Evolutionary conservation across 1,140 invertebrate genomes (phyloP), one percentile per base, ranked within the genome.

Genomic region (Drosophila bipectinata): DNA sequence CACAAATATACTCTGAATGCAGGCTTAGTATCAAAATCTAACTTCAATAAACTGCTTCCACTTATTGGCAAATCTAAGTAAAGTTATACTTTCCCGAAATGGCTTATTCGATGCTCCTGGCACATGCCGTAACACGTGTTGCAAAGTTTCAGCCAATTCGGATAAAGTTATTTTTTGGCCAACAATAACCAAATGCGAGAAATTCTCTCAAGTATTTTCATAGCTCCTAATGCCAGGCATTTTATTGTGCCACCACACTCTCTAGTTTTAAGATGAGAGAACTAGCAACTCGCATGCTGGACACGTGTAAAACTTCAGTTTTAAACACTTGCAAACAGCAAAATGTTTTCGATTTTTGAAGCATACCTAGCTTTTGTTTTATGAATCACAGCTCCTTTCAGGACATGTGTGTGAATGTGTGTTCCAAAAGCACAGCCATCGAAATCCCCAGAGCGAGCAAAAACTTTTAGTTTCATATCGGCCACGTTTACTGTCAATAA

Each of bases 401-500:
- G 3, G 1, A 21, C n/a, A 9, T 30, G 14, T 52, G 49, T 52
- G 26, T 18, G 49, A 39, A 18, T 62, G 59, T 54, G 49, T 54
- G 51, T 5, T 52, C 26, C n/a, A 39, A 44, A 18, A 44, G 14
- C 41, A 44, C 7, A 44, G n/a, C 8, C 14, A 8, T 18, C 48
- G 54, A 81, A 80, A 80, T 84, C 77, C 81, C 77, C 67, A 74
- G 82, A 80, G 80, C 81, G 49, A 66, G 75, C 37, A 8, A 51
- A 56, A 87, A 88, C 74, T 87, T 87, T 87, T 85, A 78, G 82
- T 81, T 82, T 78, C 66, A 51, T 73, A 79, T 79, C 75, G 75
- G 66, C 83, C 82, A 87, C 82, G 82, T 88, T 87, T 87, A 87
- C 82, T 87, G 82, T 87, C 83, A 87, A 87, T 87, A 87, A 87